Percentiles rank a stretch among this genome's conserved stretches.
phyloP scores from a whole-genome alignment of 2,888 invertebrate species.

The Drosophila greeni region DNA sequence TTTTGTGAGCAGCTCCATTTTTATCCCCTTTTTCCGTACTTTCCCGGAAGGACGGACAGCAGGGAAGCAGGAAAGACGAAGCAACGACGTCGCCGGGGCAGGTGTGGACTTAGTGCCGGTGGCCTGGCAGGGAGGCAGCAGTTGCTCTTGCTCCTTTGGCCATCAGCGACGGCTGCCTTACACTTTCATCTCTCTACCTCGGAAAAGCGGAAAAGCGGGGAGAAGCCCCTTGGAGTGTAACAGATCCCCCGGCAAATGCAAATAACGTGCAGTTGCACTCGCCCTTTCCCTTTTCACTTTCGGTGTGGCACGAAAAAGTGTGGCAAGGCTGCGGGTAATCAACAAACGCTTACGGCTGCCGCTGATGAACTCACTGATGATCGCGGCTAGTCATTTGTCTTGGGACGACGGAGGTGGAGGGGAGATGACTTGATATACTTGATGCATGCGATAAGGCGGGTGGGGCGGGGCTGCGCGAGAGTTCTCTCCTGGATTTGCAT shows the following conservation, averaged over 20 bases:
- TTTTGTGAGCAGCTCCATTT: slow-evolving; percentile 44
- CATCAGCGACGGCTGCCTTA: slow-evolving; percentile 50
- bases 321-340: slow-evolving; percentile 70
- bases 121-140: slow-evolving; percentile 22
- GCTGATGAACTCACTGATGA: slow-evolving; percentile 67
- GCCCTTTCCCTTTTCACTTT: not conserved
- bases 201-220: slow-evolving; percentile 20
- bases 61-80: slow-evolving; percentile 45
- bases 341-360: slow-evolving; percentile 70
- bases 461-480: slow-evolving; percentile 9
- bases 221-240: slow-evolving; percentile 59
- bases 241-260: slow-evolving; percentile 68
- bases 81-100: slow-evolving; percentile 49
- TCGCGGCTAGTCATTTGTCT: slow-evolving; percentile 61
- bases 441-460: slow-evolving; percentile 27
- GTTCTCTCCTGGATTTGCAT: slow-evolving; percentile 40
- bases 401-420: not conserved
- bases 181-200: slow-evolving; percentile 59
- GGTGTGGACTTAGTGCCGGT: slow-evolving; percentile 65
- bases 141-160: slow-evolving; percentile 23
- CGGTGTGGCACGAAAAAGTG: slow-evolving; percentile 41
- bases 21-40: slow-evolving; percentile 17
- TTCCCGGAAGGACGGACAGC: slow-evolving; percentile 12
- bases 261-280: slow-evolving; percentile 55
- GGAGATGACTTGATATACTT: slow-evolving; percentile 26